Conservation (phyloP, 1,140 invertebrate genomes). For the Lineus longissimus region DNA sequence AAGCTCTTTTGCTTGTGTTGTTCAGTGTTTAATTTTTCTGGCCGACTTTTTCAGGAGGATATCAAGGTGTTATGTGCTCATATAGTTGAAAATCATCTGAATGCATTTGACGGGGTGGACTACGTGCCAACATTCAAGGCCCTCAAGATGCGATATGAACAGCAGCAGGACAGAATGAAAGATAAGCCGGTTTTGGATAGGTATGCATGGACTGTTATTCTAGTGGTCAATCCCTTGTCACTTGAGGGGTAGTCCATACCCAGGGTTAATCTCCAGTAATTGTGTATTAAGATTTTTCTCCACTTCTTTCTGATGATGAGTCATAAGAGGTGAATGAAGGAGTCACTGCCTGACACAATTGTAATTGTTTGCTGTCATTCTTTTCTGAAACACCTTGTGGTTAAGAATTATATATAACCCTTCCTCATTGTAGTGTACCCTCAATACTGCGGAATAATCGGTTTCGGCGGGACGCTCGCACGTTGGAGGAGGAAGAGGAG, state of each 20-base stretch:
- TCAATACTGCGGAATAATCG: conserved; percentile 60
- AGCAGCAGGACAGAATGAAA: conserved; percentile 73
- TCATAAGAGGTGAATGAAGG: too few relatives aligned
- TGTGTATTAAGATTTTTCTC: conserved; percentile 12
- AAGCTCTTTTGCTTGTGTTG: not conserved
- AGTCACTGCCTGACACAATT: not conserved
- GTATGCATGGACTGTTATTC: conserved; percentile 3
- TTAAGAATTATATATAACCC: not conserved
- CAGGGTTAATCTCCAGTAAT: conserved; percentile 5
- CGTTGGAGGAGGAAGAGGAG: conserved; percentile 95
- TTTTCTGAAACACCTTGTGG: not conserved
- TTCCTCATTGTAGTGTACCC: conserved; percentile 19
- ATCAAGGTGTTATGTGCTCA: conserved; percentile 92
- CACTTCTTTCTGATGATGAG: conserved; percentile 8
- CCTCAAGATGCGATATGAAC: conserved; percentile 85
- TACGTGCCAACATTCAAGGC: conserved; percentile 97
- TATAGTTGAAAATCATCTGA: conserved; percentile 91
- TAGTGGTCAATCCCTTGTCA: not conserved
- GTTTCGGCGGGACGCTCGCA: conserved; percentile 83
- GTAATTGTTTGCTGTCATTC: not conserved
- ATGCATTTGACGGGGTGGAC: conserved; percentile 85
- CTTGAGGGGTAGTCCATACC: not conserved
- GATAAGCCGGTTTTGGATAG: conserved; percentile 33
- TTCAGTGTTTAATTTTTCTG: conserved; percentile 17
- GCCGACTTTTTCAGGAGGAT: conserved; percentile 75